Evolutionary conservation across 2,113 vertebrate genomes (phyloP).

Genomic region (Syngnathus floridae): DNA sequence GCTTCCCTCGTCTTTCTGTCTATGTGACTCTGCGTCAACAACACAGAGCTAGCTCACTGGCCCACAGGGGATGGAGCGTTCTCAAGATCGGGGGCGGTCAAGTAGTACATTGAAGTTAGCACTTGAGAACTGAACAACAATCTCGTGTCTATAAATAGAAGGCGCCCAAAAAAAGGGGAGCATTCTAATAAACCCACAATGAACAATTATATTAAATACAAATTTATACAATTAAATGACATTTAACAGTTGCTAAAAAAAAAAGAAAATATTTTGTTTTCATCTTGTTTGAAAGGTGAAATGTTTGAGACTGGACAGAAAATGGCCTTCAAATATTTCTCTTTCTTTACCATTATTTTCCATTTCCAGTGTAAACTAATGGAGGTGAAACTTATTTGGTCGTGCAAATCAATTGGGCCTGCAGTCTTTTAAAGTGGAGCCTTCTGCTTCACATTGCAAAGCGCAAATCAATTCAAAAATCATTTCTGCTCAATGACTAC

Average conservation of each 20-base stretch:
- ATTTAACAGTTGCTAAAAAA: no score
- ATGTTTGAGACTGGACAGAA: not conserved
- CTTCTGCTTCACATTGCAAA: not conserved
- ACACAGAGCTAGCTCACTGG: slow-evolving; percentile 38
- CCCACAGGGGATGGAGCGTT: slow-evolving; percentile 20
- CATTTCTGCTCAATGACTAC: not conserved
- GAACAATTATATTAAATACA: not conserved
- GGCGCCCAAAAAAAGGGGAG: not conserved
- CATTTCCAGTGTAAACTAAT: not conserved
- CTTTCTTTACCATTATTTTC: not conserved
- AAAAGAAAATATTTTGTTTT: not conserved
- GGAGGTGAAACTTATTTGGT: not conserved
- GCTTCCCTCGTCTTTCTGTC: slow-evolving; percentile 45
- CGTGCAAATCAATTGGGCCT: not conserved
- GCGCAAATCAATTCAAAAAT: not conserved
- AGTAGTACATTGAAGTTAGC: slow-evolving; percentile 12
- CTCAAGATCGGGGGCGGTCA: slow-evolving; percentile 24
- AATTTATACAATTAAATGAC: no score
- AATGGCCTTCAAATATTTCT: not conserved
- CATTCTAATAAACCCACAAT: not conserved
- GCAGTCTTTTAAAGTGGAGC: not conserved
- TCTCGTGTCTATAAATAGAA: not conserved
- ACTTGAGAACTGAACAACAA: not conserved
- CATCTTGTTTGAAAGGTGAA: not conserved
- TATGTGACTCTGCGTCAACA: slow-evolving; percentile 51